Evolutionary conservation across 2,113 vertebrate species (phyloP).

Genomic region (Andinoacara biseriatus): DNA sequence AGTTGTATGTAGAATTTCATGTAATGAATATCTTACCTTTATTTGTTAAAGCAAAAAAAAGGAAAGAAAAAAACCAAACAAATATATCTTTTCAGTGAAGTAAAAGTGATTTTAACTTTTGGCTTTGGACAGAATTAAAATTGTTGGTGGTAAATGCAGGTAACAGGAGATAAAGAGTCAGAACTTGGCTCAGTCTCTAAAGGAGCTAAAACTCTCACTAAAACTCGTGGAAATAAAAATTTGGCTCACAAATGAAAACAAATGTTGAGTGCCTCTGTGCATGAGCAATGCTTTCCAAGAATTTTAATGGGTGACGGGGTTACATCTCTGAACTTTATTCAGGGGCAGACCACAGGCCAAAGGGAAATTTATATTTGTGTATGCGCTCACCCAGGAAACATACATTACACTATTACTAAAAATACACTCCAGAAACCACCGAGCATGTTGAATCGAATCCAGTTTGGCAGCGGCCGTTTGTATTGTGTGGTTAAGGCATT

Average conservation of each 20-base stretch:
- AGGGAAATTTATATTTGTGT: constrained; percentile 48
- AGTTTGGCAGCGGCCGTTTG: constrained; percentile 50
- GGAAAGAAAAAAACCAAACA: not conserved
- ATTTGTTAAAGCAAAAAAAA: not conserved
- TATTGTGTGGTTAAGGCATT: constrained; percentile 48
- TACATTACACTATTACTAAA: constrained; percentile 61
- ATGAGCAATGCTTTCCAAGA: constrained; percentile 53
- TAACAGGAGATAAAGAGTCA: not conserved
- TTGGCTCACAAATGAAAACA: constrained; percentile 13
- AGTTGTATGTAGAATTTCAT: too few species aligned
- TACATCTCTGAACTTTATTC: constrained; percentile 40
- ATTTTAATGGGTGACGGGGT: constrained; percentile 8
- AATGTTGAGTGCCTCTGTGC: not conserved
- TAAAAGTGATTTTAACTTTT: not conserved
- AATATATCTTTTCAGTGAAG: not conserved
- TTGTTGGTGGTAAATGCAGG: not conserved
- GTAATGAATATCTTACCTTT: too few species aligned
- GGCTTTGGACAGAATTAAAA: not conserved
- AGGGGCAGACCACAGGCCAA: constrained; percentile 5
- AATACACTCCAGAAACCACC: constrained; percentile 63
- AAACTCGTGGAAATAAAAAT: not conserved
- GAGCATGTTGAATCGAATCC: constrained; percentile 61
- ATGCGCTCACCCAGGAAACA: constrained; percentile 72
- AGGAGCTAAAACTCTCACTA: not conserved
- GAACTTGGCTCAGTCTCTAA: not conserved